Conservation (phyloP, 2,113 vertebrate species). For the Eonycteris spelaea region DNA sequence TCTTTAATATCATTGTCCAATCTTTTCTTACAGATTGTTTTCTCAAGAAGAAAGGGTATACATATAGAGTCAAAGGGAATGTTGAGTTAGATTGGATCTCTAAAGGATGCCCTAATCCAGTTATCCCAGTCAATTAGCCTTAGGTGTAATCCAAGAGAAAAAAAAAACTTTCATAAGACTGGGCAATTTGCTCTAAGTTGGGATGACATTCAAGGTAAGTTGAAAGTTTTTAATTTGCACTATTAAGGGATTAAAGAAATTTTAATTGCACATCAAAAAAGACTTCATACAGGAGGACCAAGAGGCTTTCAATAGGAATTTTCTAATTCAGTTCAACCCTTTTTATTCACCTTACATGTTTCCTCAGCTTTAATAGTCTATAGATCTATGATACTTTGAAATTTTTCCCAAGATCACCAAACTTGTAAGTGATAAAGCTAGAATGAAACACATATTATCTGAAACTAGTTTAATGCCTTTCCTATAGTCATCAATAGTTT, state of each 20-base stretch:
- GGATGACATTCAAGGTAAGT: neutral
- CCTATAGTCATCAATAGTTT: neutral
- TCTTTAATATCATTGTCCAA: neutral
- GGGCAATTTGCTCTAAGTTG: neutral
- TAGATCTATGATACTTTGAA: neutral
- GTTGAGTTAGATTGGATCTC: neutral
- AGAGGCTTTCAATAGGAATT: neutral
- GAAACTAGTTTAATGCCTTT: neutral
- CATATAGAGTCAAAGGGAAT: neutral
- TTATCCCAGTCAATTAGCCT: neutral
- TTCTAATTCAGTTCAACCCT: neutral
- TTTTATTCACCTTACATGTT: neutral
- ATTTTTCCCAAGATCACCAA: neutral
- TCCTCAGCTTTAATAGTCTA: neutral
- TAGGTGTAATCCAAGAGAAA: neutral
- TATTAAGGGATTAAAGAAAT: neutral
- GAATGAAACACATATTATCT: neutral
- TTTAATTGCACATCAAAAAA: neutral
- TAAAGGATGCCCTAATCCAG: neutral
- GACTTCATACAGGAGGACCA: neutral
- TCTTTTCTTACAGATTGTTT: constrained; percentile 3
- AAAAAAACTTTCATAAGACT: neutral
- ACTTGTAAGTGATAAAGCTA: neutral
- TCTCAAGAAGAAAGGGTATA: neutral
- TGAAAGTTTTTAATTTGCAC: neutral